A percentile compares a stretch with the other conserved stretches of the same genome.
phyloP scores from a whole-genome alignment of 2,797 vertebrate genomes.

The Crypturellus tataupa region DNA sequence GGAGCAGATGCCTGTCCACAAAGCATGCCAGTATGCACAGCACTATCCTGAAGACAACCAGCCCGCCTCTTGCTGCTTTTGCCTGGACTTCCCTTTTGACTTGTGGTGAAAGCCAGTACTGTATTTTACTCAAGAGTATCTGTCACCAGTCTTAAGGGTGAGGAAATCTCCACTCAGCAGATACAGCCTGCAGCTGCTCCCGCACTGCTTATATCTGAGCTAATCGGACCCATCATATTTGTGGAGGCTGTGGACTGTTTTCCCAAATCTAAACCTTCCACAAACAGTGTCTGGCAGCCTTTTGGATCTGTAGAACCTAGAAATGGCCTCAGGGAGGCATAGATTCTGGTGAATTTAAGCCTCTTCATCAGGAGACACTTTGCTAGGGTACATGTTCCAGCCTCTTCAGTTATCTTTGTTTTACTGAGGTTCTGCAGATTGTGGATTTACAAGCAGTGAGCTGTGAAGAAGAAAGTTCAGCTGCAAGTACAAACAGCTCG shows the following conservation, averaged over 20 bases:
- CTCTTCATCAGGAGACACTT: not conserved
- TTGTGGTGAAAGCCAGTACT: slow-evolving; percentile 38
- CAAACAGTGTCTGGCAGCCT: not conserved
- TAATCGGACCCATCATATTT: slow-evolving; percentile 32
- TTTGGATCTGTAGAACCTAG: not conserved
- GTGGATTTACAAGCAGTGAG: not conserved
- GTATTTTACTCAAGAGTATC: slow-evolving; percentile 62
- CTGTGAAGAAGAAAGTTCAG: not conserved
- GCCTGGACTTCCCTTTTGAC: slow-evolving; percentile 23
- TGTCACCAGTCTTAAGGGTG: slow-evolving; percentile 51
- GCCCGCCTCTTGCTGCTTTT: not conserved
- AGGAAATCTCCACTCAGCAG: slow-evolving; percentile 68
- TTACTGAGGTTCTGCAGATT: not conserved
- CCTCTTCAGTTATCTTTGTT: not conserved
- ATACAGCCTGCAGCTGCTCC: slow-evolving; percentile 62
- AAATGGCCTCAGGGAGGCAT: not conserved
- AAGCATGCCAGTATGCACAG: not conserved
- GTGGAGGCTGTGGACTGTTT: not conserved
- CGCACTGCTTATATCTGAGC: slow-evolving; percentile 14
- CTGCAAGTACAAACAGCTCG: not conserved
- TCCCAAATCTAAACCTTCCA: slow-evolving; percentile 20
- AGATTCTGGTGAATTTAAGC: not conserved
- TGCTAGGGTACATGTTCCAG: not conserved
- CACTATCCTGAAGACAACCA: not conserved
- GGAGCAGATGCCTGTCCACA: not conserved